These are phyloP conservation scores for Archips xylosteana DNA, from an alignment of 2,888 invertebrate genomes.

Conservation along the genomic window DNA sequence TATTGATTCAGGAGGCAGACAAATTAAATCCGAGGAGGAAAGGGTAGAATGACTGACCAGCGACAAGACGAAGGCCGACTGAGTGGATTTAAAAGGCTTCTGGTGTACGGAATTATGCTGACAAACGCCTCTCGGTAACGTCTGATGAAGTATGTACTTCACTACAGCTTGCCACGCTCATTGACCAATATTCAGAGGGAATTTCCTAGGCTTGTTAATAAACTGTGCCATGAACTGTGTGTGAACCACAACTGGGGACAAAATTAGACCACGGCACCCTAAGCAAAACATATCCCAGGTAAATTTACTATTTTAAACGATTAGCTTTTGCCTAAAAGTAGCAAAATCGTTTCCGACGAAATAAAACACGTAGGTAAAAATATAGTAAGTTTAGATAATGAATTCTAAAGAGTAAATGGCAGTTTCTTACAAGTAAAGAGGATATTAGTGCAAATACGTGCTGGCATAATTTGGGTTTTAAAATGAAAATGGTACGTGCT, in stretches of 20 bases:
- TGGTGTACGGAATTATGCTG: conserved; percentile 31
- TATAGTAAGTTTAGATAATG: too few relatives aligned
- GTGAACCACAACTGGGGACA: conserved; percentile 13
- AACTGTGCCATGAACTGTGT: conserved; percentile 33
- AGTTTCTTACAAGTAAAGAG: neutral
- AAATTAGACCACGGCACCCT: conserved; percentile 18
- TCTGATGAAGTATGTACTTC: conserved; percentile 26
- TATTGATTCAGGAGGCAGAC: conserved; percentile 1
- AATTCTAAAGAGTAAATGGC: too few relatives aligned
- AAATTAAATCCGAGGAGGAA: conserved; percentile 10
- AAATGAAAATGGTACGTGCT: neutral
- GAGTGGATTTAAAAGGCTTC: conserved; percentile 21
- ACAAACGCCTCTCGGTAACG: conserved; percentile 23
- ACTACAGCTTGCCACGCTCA: conserved; percentile 22
- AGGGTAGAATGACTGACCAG: conserved; percentile 13
- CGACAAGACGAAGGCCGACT: conserved; percentile 21
- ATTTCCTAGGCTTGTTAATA: conserved; percentile 29
- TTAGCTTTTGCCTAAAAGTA: neutral
- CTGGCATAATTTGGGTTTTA: neutral
- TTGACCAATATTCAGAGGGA: conserved; percentile 28
- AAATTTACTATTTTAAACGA: neutral
- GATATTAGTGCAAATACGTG: neutral
- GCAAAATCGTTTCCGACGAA: too few relatives aligned
- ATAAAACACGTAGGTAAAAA: too few relatives aligned
- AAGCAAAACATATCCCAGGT: neutral